A percentile compares a stretch with the other conserved stretches of the same genome.
Evolutionary conservation across 2,113 vertebrate species (phyloP).

Genomic region (Erpornis zantholeuca): DNA sequence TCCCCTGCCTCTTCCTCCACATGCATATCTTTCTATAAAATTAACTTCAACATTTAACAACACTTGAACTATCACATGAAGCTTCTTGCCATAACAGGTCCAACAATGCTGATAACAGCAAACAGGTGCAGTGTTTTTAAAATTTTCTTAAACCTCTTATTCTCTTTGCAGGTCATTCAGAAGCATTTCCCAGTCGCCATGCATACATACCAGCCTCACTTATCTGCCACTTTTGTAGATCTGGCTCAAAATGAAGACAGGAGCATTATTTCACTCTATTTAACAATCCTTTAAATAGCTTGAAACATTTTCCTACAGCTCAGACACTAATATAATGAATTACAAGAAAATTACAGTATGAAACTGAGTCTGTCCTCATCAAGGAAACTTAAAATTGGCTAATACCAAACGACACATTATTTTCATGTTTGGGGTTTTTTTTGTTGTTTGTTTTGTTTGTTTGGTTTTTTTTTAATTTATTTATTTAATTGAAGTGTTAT

Average conservation of each 20-base stretch:
- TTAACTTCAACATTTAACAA: background rate
- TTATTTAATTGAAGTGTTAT: background rate
- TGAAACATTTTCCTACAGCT: slow-evolving; percentile 1
- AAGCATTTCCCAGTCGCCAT: background rate
- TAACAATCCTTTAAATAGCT: background rate
- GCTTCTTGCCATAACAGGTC: background rate
- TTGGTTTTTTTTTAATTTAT: background rate
- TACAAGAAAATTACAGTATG: background rate
- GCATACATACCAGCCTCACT: background rate
- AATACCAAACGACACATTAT: background rate
- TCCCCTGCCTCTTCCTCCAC: background rate
- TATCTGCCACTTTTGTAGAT: background rate
- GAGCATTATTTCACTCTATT: slow-evolving; percentile 8
- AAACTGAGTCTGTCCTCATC: background rate
- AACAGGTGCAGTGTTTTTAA: background rate
- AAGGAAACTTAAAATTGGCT: background rate
- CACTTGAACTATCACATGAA: background rate
- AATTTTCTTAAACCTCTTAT: background rate
- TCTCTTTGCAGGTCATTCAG: background rate
- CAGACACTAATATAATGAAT: background rate
- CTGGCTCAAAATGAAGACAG: background rate
- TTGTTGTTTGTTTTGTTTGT: background rate
- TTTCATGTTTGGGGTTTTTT: background rate
- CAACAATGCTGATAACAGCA: background rate
- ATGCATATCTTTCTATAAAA: background rate